These are phyloP conservation scores for Macaca fascicularis DNA, from an alignment of 2,113 vertebrate genomes.

Conservation along the genomic window T2T-MFA8v1.1 NC_088375.1:125733001-125733500, in stretches of 20 bases:
- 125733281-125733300: background rate
- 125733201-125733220: background rate
- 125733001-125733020: background rate
- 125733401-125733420: conserved; percentile 65
- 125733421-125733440: conserved; percentile 12
- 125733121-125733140: background rate
- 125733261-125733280: background rate
- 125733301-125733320: conserved; percentile 27
- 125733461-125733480: background rate
- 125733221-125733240: background rate
- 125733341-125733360: conserved; percentile 32
- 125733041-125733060: background rate
- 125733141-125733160: background rate
- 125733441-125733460: conserved; percentile 40
- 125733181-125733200: background rate
- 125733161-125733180: background rate
- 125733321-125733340: conserved; percentile 44
- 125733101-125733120: background rate
- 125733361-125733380: conserved; percentile 52
- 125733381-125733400: conserved; percentile 64
- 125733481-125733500: background rate
- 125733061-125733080: background rate
- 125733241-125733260: background rate
- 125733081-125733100: background rate
- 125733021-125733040: background rate